Evolutionary conservation across 2,113 vertebrate species (phyloP).

Genomic region (Pachypanchax playfairii): DNA sequence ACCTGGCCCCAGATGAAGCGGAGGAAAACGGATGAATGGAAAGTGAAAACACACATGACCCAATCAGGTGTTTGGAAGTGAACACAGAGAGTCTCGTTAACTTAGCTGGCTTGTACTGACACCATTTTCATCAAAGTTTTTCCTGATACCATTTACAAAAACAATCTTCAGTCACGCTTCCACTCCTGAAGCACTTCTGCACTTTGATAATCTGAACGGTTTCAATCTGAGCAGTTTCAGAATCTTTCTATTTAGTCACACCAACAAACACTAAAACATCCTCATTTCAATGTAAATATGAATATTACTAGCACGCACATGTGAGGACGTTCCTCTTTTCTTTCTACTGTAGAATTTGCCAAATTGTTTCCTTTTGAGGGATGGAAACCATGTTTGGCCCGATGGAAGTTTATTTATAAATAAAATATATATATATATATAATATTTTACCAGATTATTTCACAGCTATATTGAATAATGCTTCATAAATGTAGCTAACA

Average conservation of each 20-base stretch:
- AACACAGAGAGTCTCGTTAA: too few relatives aligned
- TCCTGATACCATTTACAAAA: not conserved
- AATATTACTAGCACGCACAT: not conserved
- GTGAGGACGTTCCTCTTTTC: too few relatives aligned
- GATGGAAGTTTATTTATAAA: slow-evolving; percentile 2
- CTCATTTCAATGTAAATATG: not conserved
- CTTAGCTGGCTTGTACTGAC: too few relatives aligned
- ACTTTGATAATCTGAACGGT: slow-evolving; percentile 61
- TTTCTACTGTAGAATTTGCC: slow-evolving; percentile 27
- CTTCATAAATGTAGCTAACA: slow-evolving; percentile 9
- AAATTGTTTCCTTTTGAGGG: slow-evolving; percentile 10
- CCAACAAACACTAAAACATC: not conserved
- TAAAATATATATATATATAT: slow-evolving; percentile 5
- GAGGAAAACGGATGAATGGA: too few relatives aligned
- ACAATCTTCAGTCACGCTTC: not conserved
- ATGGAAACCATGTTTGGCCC: not conserved
- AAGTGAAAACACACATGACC: too few relatives aligned
- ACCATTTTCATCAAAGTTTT: not conserved
- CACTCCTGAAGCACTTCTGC: slow-evolving; percentile 62
- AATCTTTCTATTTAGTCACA: not conserved
- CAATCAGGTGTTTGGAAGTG: too few relatives aligned
- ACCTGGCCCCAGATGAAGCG: too few relatives aligned
- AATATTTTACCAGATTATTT: slow-evolving; percentile 15
- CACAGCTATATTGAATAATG: slow-evolving; percentile 6
- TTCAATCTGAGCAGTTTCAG: not conserved